These are phyloP conservation scores for Nothoprocta perdicaria DNA, from an alignment of 2,113 vertebrate genomes.

Conservation along the genomic window DNA sequence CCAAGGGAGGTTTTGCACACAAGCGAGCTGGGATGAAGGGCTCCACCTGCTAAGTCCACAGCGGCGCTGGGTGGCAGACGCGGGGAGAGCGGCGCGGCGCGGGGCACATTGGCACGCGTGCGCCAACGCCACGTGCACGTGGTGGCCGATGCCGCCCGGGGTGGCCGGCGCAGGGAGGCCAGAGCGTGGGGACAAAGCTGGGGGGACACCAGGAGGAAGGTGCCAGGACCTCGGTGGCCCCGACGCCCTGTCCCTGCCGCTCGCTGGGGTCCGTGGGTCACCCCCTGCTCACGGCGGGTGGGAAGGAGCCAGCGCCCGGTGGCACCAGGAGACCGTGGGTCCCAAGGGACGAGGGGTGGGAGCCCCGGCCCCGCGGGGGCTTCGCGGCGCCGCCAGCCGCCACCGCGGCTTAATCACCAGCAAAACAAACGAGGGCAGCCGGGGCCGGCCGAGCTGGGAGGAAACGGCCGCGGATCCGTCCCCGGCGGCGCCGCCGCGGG, in stretches of 20 bases:
- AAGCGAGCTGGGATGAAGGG: rapidly evolving
- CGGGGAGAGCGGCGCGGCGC: background rate
- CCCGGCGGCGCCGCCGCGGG: background rate
- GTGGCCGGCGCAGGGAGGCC: no score
- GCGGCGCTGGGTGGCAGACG: rapidly evolving
- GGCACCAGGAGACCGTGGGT: no score
- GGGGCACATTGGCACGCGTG: background rate
- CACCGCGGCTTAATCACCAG: conserved; percentile 13
- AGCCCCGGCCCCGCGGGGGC: background rate
- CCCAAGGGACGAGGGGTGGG: no score
- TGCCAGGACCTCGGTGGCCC: conserved; percentile 3
- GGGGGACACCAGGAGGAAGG: no score
- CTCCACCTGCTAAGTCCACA: conserved; percentile 19
- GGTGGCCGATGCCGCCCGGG: no score
- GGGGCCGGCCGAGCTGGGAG: background rate
- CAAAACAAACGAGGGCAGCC: conserved; percentile 2
- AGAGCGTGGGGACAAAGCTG: no score
- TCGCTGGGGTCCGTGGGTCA: conserved; percentile 24
- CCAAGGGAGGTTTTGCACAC: background rate
- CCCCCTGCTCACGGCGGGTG: conserved; percentile 2
- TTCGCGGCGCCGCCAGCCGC: background rate
- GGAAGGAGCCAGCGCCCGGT: background rate
- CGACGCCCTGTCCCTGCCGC: conserved; percentile 28
- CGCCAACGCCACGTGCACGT: background rate
- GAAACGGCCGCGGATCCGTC: background rate